These are phyloP conservation scores for Balearica regulorum DNA, from an alignment of 2,797 vertebrate species.

Conservation along the genomic window DNA sequence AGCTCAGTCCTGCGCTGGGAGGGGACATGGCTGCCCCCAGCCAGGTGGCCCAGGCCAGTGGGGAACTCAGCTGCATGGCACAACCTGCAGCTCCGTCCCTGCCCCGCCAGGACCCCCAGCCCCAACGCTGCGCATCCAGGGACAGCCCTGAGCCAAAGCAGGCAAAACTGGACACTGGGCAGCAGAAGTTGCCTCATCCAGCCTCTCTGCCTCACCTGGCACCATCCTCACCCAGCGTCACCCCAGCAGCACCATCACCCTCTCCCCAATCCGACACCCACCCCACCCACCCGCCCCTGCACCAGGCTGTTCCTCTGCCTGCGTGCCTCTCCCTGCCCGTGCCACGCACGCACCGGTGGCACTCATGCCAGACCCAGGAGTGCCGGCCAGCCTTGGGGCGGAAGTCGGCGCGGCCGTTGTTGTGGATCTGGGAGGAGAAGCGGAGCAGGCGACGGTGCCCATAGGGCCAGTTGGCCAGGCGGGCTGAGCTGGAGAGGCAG, in stretches of 20 bases:
- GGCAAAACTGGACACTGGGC: rapidly evolving
- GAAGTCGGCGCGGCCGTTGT: conserved; percentile 93
- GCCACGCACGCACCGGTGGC: conserved; percentile 82
- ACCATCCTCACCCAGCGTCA: rapidly evolving
- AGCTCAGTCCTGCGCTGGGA: background rate
- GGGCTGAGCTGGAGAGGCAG: conserved; percentile 89
- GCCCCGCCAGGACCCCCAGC: no score
- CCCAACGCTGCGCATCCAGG: background rate
- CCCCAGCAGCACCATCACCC: background rate
- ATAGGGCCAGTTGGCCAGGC: conserved; percentile 94
- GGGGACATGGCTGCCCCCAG: background rate
- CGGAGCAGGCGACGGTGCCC: conserved; percentile 94
- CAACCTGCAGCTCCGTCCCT: rapidly evolving
- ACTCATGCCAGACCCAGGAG: conserved; percentile 99
- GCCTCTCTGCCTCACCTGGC: background rate
- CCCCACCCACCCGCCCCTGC: no score
- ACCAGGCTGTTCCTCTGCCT: background rate
- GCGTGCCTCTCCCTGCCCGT: rapidly evolving
- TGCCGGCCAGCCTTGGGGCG: conserved; percentile 94
- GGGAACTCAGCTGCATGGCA: background rate
- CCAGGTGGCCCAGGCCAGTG: no score
- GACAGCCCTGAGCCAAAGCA: background rate
- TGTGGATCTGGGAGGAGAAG: conserved; percentile 98
- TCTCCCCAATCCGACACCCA: no score
- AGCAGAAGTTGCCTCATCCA: background rate